phyloP scores from a whole-genome alignment of 2,113 vertebrate genomes.

The Ranitomeya imitator region DNA sequence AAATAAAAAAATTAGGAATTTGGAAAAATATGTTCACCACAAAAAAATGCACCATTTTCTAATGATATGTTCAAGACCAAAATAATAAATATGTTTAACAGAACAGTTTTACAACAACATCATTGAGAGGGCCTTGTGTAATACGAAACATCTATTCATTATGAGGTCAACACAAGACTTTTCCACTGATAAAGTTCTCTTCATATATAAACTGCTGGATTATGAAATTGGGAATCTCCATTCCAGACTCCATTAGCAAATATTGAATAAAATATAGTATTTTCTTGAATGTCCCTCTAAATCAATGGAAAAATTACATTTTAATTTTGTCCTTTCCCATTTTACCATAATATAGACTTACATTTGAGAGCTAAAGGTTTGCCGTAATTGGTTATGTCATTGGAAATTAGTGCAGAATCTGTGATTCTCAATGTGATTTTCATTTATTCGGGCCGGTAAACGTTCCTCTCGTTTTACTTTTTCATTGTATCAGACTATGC shows the following conservation, averaged over 20 bases:
- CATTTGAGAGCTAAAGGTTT: constrained; percentile 9
- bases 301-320: constrained; percentile 54
- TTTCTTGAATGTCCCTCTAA: constrained; percentile 55
- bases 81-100: neutral
- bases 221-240: constrained; percentile 29
- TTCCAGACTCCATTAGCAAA: constrained; percentile 14
- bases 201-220: neutral
- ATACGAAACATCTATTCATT: neutral
- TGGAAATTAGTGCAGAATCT: constrained; percentile 41
- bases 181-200: constrained; percentile 21
- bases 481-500: constrained; percentile 39
- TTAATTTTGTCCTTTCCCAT: constrained; percentile 27
- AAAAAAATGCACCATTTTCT: neutral
- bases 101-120: neutral
- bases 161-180: neutral
- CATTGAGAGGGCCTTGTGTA: neutral
- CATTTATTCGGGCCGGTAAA: neutral
- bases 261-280: constrained; percentile 14
- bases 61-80: neutral
- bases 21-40: no score
- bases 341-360: constrained; percentile 45
- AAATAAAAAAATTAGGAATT: neutral
- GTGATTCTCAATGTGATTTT: constrained; percentile 50
- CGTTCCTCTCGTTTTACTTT: neutral
- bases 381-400: constrained; percentile 8